Percentiles rank a stretch among this genome's conserved stretches.
Evolutionary conservation across 2,797 vertebrate genomes (phyloP).

Genomic region (Gymnoscopelus microlampas): DNA sequence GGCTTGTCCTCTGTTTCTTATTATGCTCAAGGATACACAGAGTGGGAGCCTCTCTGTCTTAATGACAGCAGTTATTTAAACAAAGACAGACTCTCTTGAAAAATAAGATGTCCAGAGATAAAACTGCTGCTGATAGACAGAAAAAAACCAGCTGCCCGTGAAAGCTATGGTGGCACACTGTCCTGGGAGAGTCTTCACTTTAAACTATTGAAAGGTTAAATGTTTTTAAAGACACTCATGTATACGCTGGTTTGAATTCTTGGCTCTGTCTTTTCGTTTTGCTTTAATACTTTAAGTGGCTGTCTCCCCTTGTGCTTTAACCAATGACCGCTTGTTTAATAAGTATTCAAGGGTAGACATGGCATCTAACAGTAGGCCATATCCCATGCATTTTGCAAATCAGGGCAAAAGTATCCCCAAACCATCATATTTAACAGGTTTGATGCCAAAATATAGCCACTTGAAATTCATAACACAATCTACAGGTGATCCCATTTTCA

Average conservation of each 20-base stretch:
- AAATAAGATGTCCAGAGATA: conserved; percentile 30
- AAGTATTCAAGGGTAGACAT: not conserved
- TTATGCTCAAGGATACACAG: conserved; percentile 47
- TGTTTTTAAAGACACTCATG: conserved; percentile 1
- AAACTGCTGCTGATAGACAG: conserved; percentile 14
- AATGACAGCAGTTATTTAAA: conserved; percentile 50
- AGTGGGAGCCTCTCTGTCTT: conserved; percentile 43
- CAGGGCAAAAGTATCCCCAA: too few relatives aligned
- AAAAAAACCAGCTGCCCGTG: conserved; percentile 4
- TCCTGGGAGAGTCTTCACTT: not conserved
- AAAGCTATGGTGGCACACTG: not conserved
- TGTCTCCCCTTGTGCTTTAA: not conserved
- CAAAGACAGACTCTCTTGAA: conserved; percentile 28
- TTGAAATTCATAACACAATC: conserved; percentile 19
- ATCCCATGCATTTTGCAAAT: too few relatives aligned
- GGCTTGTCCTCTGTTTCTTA: conserved; percentile 51
- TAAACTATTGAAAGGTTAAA: not conserved
- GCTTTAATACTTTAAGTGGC: not conserved
- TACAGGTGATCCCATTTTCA: conserved; percentile 28
- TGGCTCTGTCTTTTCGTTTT: not conserved
- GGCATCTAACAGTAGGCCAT: too few relatives aligned
- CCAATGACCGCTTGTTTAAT: not conserved
- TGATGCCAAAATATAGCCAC: conserved; percentile 6
- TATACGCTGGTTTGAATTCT: not conserved
- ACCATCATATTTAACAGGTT: too few relatives aligned